phyloP scores from a whole-genome alignment of 2,797 vertebrate species.

The Erpetoichthys calabaricus region DNA sequence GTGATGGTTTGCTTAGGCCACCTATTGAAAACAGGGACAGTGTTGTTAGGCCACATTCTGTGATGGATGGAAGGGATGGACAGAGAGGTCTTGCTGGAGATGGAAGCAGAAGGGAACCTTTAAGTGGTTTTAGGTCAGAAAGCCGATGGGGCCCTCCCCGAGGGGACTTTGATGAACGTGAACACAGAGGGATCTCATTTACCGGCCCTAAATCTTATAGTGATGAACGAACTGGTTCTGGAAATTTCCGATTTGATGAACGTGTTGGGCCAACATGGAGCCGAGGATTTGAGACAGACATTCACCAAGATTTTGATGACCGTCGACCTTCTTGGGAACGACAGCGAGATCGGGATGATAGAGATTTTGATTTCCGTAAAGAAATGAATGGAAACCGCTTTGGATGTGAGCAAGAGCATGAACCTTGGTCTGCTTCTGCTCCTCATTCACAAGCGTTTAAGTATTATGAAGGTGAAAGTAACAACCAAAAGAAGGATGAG shows the following conservation, averaged over 20 bases:
- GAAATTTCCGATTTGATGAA: conserved; percentile 79
- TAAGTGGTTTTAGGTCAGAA: conserved; percentile 74
- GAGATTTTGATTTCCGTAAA: conserved; percentile 88
- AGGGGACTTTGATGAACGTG: conserved; percentile 91
- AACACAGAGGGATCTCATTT: conserved; percentile 54
- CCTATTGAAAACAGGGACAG: conserved; percentile 73
- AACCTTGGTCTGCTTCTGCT: conserved; percentile 47
- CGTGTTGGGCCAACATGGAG: conserved; percentile 67
- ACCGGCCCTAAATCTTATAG: conserved; percentile 71
- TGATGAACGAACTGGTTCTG: conserved; percentile 66
- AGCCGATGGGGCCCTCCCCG: conserved; percentile 82
- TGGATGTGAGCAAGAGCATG: conserved; percentile 67
- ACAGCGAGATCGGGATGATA: conserved; percentile 87
- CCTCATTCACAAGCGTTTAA: conserved; percentile 56
- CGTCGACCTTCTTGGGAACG: conserved; percentile 90
- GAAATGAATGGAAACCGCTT: conserved; percentile 86
- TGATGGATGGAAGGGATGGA: conserved; percentile 52
- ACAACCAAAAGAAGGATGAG: conserved; percentile 52
- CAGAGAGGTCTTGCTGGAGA: conserved; percentile 55
- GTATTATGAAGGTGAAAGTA: conserved; percentile 56
- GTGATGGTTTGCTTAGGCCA: conserved; percentile 67
- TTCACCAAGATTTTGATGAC: conserved; percentile 91
- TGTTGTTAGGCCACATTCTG: conserved; percentile 47
- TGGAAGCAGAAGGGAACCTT: conserved; percentile 61
- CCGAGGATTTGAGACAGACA: conserved; percentile 69